Evolutionary conservation across 2,113 vertebrate genomes (phyloP).

Genomic region (Suncus etruscus): DNA sequence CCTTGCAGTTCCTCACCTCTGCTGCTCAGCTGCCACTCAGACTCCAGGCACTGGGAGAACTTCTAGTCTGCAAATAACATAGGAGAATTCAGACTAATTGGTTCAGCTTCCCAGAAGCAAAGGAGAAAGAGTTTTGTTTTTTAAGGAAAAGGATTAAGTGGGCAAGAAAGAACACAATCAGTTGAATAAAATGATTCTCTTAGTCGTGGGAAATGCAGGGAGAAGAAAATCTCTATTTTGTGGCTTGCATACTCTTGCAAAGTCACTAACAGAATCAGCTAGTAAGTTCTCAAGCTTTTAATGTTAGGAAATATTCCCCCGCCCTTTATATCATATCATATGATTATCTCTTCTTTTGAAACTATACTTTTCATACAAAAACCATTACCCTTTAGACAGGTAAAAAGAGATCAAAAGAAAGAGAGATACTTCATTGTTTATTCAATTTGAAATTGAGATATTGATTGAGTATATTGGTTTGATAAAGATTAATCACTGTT

Average conservation of each 20-base stretch:
- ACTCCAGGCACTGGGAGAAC: slow-evolving; percentile 67
- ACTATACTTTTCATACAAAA: not conserved
- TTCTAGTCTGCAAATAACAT: slow-evolving; percentile 64
- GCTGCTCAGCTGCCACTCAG: not conserved
- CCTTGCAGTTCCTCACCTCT: not conserved
- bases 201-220: not conserved
- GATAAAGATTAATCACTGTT: slow-evolving; percentile 38
- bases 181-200: slow-evolving; percentile 16
- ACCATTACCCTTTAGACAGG: not conserved
- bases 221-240: not conserved
- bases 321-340: not conserved
- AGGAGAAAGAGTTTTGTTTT: not conserved
- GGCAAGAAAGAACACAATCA: slow-evolving; percentile 59
- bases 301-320: not conserved
- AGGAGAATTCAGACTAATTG: slow-evolving; percentile 72
- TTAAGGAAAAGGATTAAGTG: slow-evolving; percentile 73
- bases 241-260: slow-evolving; percentile 33
- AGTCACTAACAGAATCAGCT: slow-evolving; percentile 33
- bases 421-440: not conserved
- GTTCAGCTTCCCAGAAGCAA: slow-evolving; percentile 68
- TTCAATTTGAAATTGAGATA: not conserved
- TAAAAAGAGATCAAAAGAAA: not conserved
- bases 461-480: slow-evolving; percentile 37
- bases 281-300: not conserved
- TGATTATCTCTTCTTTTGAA: slow-evolving; percentile 25